These are phyloP conservation scores for Herpetotheres cachinnans DNA, from an alignment of 2,113 vertebrate genomes.

Conservation along the genomic window DNA sequence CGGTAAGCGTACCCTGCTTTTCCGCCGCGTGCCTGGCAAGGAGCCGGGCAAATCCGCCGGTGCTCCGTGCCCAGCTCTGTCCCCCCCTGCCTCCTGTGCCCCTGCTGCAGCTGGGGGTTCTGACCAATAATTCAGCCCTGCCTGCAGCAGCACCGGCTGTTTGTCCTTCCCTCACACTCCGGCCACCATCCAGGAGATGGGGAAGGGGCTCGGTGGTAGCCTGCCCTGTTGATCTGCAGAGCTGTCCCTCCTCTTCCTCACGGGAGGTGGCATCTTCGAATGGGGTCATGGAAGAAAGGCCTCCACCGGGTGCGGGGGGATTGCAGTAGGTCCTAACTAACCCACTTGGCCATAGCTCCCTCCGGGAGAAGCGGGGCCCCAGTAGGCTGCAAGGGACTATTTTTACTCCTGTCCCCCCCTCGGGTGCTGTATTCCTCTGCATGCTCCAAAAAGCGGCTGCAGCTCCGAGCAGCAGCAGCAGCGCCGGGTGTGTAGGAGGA, in stretches of 20 bases:
- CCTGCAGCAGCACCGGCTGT: background rate
- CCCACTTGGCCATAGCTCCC: conserved; percentile 27
- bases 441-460: conserved; percentile 59
- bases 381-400: conserved; percentile 33
- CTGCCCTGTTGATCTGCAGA: background rate
- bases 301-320: fast-evolving
- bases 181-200: background rate
- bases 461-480: conserved; percentile 44
- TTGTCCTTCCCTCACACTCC: fast-evolving
- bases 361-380: background rate
- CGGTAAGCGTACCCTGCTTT: conserved; percentile 69
- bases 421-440: conserved; percentile 18
- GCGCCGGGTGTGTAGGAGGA: conserved; percentile 48
- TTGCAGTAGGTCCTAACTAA: conserved; percentile 8
- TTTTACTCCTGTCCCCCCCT: conserved; percentile 26
- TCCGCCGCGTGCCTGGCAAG: fast-evolving
- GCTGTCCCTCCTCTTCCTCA: background rate
- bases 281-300: background rate
- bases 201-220: background rate
- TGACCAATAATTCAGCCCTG: background rate
- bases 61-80: fast-evolving
- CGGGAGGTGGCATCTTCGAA: background rate
- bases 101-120: fast-evolving
- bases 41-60: fast-evolving
- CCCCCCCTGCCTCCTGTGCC: fast-evolving